These are phyloP conservation scores for Stenopsyche tienmushanensis DNA, from an alignment of 1,140 invertebrate species.

Conservation along the genomic window DNA sequence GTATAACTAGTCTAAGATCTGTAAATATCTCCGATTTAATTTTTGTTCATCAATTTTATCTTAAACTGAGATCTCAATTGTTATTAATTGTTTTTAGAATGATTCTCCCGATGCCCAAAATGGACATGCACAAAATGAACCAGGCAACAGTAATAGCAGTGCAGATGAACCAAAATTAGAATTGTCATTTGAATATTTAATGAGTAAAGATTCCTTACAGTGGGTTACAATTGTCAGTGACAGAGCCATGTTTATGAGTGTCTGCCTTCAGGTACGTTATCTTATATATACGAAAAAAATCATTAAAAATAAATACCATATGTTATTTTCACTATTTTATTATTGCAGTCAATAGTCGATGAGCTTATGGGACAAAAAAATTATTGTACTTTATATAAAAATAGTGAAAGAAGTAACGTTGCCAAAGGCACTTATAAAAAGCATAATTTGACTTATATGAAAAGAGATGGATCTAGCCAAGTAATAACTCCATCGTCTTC, in stretches of 20 bases:
- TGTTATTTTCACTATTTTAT: background rate
- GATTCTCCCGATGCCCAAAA: conserved; percentile 27
- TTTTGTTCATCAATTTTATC: background rate
- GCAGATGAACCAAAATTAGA: conserved; percentile 58
- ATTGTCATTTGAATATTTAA: conserved; percentile 93
- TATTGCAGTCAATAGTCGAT: conserved; percentile 78
- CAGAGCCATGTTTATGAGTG: conserved; percentile 92
- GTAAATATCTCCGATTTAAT: conserved; percentile 56
- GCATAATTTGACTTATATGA: conserved; percentile 53
- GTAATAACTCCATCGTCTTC: conserved; percentile 57
- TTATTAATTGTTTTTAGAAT: conserved; percentile 21
- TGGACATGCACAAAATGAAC: conserved; percentile 32
- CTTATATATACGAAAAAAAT: conserved; percentile 1
- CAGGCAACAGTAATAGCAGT: conserved; percentile 16
- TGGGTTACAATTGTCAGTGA: conserved; percentile 91
- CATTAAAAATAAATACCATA: no score
- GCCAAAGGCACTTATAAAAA: conserved; percentile 44
- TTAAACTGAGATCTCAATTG: conserved; percentile 1
- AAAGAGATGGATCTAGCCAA: conserved; percentile 57
- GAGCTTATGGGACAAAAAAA: conserved; percentile 82
- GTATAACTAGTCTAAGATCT: conserved; percentile 83
- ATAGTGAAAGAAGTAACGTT: conserved; percentile 33
- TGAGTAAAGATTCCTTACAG: conserved; percentile 86
- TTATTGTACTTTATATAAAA: conserved; percentile 51
- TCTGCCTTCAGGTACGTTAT: conserved; percentile 75